Conservation (phyloP, 1,140 invertebrate species). For the Pentalonia nigronervosa region DNA sequence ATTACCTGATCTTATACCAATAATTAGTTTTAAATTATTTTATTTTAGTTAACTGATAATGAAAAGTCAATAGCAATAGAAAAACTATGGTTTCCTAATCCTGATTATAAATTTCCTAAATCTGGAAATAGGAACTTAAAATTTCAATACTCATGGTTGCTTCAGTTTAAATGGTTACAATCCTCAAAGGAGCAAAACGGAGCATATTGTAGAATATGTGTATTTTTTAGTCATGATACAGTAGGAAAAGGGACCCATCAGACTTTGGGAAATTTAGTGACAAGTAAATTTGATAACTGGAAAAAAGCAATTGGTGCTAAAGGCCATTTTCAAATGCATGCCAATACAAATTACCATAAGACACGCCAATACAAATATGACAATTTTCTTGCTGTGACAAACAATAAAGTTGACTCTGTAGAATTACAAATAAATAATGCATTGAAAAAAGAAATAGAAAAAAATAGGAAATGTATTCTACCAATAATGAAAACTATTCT, state of each 20-base stretch:
- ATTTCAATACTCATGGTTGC: not conserved
- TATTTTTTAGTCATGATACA: not conserved
- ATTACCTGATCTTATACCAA: not conserved
- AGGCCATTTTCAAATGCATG: not conserved
- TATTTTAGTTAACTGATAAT: not conserved
- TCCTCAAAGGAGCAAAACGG: not conserved
- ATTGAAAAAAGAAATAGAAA: not conserved
- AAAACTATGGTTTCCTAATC: not conserved
- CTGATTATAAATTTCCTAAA: conserved; percentile 20
- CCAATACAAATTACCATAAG: not conserved
- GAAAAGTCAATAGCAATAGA: not conserved
- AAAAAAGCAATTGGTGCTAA: not conserved
- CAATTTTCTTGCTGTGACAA: not conserved
- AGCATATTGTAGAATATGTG: not conserved
- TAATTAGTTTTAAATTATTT: not conserved
- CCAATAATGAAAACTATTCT: conserved; percentile 59
- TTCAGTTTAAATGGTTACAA: conserved; percentile 17
- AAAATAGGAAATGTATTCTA: conserved; percentile 24
- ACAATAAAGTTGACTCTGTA: not conserved
- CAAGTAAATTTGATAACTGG: not conserved
- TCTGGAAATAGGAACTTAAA: conserved; percentile 12
- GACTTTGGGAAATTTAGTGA: not conserved
- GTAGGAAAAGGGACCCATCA: not conserved
- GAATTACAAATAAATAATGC: not conserved
- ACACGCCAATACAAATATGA: not conserved